phyloP scores from a whole-genome alignment of 2,888 invertebrate genomes.

The Drosophila emarginata region DNA sequence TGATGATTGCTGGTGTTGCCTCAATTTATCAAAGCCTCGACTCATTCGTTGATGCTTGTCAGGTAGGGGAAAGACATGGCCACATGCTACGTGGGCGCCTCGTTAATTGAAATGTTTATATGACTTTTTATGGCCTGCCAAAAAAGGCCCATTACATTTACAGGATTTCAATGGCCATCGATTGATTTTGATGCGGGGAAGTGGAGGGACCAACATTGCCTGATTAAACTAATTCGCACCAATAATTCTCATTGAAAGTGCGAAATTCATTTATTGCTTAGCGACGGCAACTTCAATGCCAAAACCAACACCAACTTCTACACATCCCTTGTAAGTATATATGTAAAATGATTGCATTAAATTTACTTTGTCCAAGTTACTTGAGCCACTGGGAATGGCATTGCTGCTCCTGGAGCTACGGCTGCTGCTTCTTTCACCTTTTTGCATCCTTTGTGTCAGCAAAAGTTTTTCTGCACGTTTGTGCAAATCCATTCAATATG shows the following conservation, averaged over 20 bases:
- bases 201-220: conserved; percentile 33
- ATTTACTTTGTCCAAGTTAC: conserved; percentile 59
- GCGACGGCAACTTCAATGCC: conserved; percentile 7
- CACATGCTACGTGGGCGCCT: conserved; percentile 58
- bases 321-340: conserved; percentile 27
- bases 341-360: conserved; percentile 61
- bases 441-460: conserved; percentile 76
- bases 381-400: conserved; percentile 23
- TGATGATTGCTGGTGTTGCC: conserved; percentile 52
- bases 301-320: not conserved
- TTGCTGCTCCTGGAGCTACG: conserved; percentile 13
- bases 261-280: conserved; percentile 31
- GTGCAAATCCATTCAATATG: conserved; percentile 77
- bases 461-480: conserved; percentile 76
- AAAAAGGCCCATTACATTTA: conserved; percentile 74
- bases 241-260: conserved; percentile 53
- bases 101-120: conserved; percentile 78
- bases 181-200: not conserved
- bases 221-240: conserved; percentile 68
- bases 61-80: conserved; percentile 48
- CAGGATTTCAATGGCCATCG: conserved; percentile 59
- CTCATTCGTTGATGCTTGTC: conserved; percentile 66
- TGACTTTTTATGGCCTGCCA: conserved; percentile 75
- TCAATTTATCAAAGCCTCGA: conserved; percentile 74
- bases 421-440: conserved; percentile 59